A percentile compares a stretch with the other conserved stretches of the same genome.
phyloP scores from a whole-genome alignment of 2,888 invertebrate genomes.

The Orchesella flavescens region DNA sequence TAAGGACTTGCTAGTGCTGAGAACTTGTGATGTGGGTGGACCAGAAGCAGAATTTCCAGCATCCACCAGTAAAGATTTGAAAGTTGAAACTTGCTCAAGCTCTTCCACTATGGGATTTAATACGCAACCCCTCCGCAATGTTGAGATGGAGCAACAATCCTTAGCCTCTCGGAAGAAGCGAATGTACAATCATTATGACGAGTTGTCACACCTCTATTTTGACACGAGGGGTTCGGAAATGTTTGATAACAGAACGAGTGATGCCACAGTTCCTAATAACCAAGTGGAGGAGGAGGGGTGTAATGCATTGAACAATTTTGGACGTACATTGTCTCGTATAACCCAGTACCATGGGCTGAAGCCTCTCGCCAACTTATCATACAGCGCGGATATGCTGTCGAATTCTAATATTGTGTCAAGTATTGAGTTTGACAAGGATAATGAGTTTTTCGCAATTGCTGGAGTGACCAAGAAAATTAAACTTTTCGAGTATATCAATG shows the following conservation, averaged over 20 bases:
- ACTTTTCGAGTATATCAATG: conserved; percentile 90
- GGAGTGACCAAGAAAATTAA: conserved; percentile 96
- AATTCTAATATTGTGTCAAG: conserved; percentile 89
- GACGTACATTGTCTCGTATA: conserved; percentile 89
- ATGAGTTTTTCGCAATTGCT: conserved; percentile 95
- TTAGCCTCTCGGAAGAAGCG: too few species aligned
- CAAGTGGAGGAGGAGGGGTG: conserved; percentile 72
- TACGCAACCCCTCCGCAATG: too few species aligned
- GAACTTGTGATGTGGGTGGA: conserved; percentile 77
- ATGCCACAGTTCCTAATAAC: conserved; percentile 68
- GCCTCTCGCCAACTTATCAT: conserved; percentile 89
- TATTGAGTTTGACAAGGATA: conserved; percentile 96
- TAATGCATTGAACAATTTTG: conserved; percentile 83
- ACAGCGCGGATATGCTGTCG: conserved; percentile 91
- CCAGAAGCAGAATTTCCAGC: too few species aligned
- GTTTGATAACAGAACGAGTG: conserved; percentile 76
- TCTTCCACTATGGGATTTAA: conserved; percentile 66
- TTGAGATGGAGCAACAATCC: too few species aligned
- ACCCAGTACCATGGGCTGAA: conserved; percentile 85
- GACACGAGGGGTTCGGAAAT: conserved; percentile 83
- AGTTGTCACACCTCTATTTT: conserved; percentile 91
- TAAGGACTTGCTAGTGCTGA: conserved; percentile 79
- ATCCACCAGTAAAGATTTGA: conserved; percentile 49
- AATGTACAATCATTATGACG: conserved; percentile 91
- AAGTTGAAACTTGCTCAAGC: conserved; percentile 30